Conservation (phyloP, 2,797 vertebrate species). For the Enteromius viviparus region DNA sequence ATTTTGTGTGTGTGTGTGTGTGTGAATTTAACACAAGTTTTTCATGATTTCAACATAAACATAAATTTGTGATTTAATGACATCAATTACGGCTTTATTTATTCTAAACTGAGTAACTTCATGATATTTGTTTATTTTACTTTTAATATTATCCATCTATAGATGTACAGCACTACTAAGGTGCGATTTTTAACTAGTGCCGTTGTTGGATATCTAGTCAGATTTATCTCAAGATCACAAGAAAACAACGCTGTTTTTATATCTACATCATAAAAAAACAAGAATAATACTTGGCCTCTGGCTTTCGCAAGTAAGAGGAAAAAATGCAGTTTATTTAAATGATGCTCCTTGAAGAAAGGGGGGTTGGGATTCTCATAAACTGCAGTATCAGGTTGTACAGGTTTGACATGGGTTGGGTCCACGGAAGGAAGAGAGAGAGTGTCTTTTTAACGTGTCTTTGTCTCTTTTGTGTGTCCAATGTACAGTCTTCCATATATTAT, state of each 20-base stretch:
- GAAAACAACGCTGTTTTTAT: background rate
- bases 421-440: background rate
- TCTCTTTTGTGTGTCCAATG: background rate
- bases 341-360: background rate
- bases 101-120: background rate
- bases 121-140: background rate
- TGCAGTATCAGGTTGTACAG: slow-evolving; percentile 36
- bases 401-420: slow-evolving; percentile 35
- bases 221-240: background rate
- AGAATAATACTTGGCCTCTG: background rate
- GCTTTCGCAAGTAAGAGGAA: background rate
- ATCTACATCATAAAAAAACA: background rate
- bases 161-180: background rate
- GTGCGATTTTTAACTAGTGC: background rate
- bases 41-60: background rate
- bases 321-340: background rate
- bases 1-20: too few species aligned
- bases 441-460: slow-evolving; percentile 10
- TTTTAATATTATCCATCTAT: background rate
- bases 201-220: background rate
- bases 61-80: background rate
- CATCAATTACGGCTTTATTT: background rate
- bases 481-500: background rate
- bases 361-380: slow-evolving; percentile 19
- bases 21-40: background rate